Evolutionary conservation across 2,888 invertebrate genomes (phyloP), one percentile per base, ranked within the genome.

Genomic region (Adelphocoris suturalis): DNA sequence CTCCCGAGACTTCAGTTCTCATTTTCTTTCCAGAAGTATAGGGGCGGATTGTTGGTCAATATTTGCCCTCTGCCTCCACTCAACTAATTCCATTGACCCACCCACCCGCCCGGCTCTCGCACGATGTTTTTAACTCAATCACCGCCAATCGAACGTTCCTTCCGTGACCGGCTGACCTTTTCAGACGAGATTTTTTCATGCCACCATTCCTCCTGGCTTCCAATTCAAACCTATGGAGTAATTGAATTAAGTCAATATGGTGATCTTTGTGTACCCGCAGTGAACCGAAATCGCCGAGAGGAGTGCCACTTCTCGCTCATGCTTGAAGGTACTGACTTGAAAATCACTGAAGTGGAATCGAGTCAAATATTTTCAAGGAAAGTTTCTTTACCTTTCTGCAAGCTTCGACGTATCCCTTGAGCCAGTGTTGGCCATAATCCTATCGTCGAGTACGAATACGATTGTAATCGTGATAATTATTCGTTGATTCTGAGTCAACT

Each of bases 41-140:
- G 88, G 88, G 88, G 88, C 88, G 88, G 88, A 88, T 88, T 88
- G 88, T 88, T 88, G 88, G 88, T 88, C 88, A 88, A 88, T 88
- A 88, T 88, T 88, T 88, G 88, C 88, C 88, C 88, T 88, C 81
- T 88, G 88, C 88, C 76, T 78, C 88, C 88, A 80, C 88, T 81
- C 80, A 88, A 80, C 78, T 88, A 88, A 88, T 88, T 88, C 80
- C 37, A 80, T 88, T 88, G 88, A 88, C 88, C 88, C 81, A 52
- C 78, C 88, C 88, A 48, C 76, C 47, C 78, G 23, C 80, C 78
- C 13, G 37, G 16, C 68, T 47, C 47, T 52, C 37, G 28, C 37
- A 61, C 85, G 55, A 61, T 28, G 13, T 37, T n/a, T 37, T 87
- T 76, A 76, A 87, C 81, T 88, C 88, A 88, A 88, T 88, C 88